A percentile compares a stretch with the other conserved stretches of the same genome.
These are phyloP conservation scores for Papilio glaucus DNA, from an alignment of 1,140 invertebrate species.

Conservation along the genomic window DNA sequence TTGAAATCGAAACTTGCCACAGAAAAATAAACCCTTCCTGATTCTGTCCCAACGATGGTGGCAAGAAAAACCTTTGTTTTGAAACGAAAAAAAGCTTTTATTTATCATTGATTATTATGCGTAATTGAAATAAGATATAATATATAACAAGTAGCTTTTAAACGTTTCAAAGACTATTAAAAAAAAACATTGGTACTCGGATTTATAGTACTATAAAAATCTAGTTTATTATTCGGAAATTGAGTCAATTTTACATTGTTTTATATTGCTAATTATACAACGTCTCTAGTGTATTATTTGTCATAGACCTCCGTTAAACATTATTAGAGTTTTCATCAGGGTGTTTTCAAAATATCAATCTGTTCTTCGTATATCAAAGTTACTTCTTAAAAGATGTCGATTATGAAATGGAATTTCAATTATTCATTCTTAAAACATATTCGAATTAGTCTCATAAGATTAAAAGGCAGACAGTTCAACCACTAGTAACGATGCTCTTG, in stretches of 20 bases:
- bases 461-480: neutral
- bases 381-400: too few relatives aligned
- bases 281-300: too few relatives aligned
- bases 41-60: neutral
- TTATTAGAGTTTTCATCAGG: too few relatives aligned
- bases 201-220: neutral
- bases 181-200: too few relatives aligned
- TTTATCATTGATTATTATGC: neutral
- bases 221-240: too few relatives aligned
- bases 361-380: too few relatives aligned
- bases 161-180: neutral
- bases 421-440: neutral
- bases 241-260: too few relatives aligned
- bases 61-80: neutral
- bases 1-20: conserved; percentile 23
- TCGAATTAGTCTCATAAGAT: neutral
- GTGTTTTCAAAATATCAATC: too few relatives aligned
- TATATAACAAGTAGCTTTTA: neutral
- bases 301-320: too few relatives aligned
- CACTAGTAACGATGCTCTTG: neutral
- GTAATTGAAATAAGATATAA: neutral
- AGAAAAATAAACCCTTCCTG: conserved; percentile 3
- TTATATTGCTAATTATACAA: too few relatives aligned
- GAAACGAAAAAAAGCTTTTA: neutral
- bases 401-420: too few relatives aligned